Evolutionary conservation across 2,113 vertebrate species (phyloP).

Genomic region (Ameiurus melas): DNA sequence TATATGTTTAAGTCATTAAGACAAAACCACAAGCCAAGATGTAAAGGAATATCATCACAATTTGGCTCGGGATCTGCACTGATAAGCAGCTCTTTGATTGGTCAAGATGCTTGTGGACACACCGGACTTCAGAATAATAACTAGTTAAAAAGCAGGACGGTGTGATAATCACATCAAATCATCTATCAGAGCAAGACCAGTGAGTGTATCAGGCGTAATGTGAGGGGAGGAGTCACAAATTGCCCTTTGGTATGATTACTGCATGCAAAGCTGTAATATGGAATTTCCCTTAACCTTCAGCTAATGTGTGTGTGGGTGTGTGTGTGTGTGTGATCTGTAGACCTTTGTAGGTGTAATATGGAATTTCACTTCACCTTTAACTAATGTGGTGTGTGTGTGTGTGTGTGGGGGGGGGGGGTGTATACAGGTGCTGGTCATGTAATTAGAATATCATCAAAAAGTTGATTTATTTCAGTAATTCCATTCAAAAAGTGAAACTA

Average conservation of each 20-base stretch:
- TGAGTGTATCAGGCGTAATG: slow-evolving; percentile 23
- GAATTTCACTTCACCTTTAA: too few species aligned
- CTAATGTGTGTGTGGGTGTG: neutral
- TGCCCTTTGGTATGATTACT: neutral
- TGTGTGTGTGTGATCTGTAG: neutral
- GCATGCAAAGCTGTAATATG: neutral
- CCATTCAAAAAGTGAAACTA: too few species aligned
- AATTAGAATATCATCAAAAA: too few species aligned
- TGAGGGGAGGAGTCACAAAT: slow-evolving; percentile 21
- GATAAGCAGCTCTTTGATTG: slow-evolving; percentile 19
- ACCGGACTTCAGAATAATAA: slow-evolving; percentile 27
- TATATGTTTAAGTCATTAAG: too few species aligned
- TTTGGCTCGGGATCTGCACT: neutral
- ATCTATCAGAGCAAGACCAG: slow-evolving; percentile 17
- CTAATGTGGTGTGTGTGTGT: too few species aligned
- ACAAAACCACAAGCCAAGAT: neutral
- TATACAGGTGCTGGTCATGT: too few species aligned
- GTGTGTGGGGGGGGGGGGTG: too few species aligned
- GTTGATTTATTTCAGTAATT: too few species aligned
- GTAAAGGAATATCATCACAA: slow-evolving; percentile 10
- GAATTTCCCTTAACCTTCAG: slow-evolving; percentile 7
- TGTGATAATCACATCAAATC: slow-evolving; percentile 40
- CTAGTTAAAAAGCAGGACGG: slow-evolving; percentile 24
- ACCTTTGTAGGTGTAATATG: too few species aligned
- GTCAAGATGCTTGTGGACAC: neutral